phyloP scores from a whole-genome alignment of 2,797 vertebrate species.

The Sarcophilus harrisii region DNA sequence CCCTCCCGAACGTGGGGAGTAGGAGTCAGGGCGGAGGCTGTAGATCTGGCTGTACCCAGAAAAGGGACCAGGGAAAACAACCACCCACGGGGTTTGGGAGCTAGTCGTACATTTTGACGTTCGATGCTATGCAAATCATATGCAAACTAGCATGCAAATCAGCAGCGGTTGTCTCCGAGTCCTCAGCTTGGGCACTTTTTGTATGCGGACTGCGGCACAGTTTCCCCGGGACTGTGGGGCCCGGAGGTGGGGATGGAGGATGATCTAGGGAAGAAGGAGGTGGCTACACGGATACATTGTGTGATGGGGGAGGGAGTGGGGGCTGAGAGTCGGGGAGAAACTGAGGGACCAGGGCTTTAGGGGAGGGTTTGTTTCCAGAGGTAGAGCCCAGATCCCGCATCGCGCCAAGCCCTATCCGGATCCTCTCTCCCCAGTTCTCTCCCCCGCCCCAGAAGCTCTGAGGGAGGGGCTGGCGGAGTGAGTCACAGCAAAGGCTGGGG shows the following conservation, averaged over 20 bases:
- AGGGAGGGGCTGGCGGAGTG: background rate
- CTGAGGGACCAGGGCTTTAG: background rate
- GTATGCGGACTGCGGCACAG: slow-evolving; percentile 22
- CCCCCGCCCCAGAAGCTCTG: background rate
- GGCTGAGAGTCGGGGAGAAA: background rate
- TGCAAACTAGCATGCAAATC: slow-evolving; percentile 69
- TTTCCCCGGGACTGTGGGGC: slow-evolving; percentile 16
- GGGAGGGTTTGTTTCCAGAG: background rate
- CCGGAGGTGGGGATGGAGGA: background rate
- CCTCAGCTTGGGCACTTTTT: slow-evolving; percentile 70
- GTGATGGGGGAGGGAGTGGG: background rate
- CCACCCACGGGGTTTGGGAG: slow-evolving; percentile 50
- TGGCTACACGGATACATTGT: background rate
- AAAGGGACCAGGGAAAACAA: slow-evolving; percentile 10
- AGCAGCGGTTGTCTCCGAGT: slow-evolving; percentile 56
- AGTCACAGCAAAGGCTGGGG: background rate
- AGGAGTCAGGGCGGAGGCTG: slow-evolving; percentile 71
- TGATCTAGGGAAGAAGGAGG: background rate
- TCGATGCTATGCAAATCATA: slow-evolving; percentile 55
- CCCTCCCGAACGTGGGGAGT: slow-evolving; percentile 65
- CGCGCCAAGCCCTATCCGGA: background rate
- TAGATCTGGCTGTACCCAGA: background rate
- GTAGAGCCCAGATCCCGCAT: background rate
- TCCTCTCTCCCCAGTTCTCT: background rate
- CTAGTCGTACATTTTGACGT: slow-evolving; percentile 21